Evolutionary conservation across 2,888 invertebrate genomes (phyloP).

Genomic region (Venusia cambrica): DNA sequence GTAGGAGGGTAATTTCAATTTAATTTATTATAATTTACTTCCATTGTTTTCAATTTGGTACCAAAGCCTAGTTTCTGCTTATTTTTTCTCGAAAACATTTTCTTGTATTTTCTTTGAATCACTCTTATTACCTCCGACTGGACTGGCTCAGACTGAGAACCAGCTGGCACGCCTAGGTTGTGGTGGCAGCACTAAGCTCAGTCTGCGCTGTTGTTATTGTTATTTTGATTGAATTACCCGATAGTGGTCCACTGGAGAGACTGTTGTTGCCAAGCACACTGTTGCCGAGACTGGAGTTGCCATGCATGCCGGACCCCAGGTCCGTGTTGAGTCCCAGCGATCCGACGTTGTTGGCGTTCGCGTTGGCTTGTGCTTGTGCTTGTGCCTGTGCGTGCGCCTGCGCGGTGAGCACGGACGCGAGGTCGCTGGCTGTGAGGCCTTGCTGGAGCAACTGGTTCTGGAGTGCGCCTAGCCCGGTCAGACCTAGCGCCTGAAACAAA

Average conservation of each 20-base stretch:
- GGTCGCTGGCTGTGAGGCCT: conserved; percentile 68
- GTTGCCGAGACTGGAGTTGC: conserved; percentile 40
- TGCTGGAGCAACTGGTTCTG: conserved; percentile 75
- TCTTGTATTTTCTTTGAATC: no score
- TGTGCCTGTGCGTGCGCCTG: conserved; percentile 46
- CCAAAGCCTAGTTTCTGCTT: no score
- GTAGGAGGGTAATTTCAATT: no score
- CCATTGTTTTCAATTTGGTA: no score
- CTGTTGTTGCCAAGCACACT: conserved; percentile 52
- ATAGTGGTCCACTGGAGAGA: conserved; percentile 64
- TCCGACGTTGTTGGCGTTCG: conserved; percentile 51
- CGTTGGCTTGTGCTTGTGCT: conserved; percentile 41
- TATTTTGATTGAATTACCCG: no score
- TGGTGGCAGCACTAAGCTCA: no score
- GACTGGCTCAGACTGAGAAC: no score
- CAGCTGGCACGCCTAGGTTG: no score
- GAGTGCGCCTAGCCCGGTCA: conserved; percentile 69
- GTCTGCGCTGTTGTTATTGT: no score
- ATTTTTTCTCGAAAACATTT: no score
- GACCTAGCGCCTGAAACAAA: conserved; percentile 61
- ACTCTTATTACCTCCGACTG: no score
- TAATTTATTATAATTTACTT: no score
- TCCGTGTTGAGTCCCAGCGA: conserved; percentile 49
- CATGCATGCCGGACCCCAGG: conserved; percentile 42
- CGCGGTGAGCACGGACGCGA: conserved; percentile 63